Evolutionary conservation across 2,888 invertebrate genomes (phyloP).

Genomic region (Chaetoderma sp.): DNA sequence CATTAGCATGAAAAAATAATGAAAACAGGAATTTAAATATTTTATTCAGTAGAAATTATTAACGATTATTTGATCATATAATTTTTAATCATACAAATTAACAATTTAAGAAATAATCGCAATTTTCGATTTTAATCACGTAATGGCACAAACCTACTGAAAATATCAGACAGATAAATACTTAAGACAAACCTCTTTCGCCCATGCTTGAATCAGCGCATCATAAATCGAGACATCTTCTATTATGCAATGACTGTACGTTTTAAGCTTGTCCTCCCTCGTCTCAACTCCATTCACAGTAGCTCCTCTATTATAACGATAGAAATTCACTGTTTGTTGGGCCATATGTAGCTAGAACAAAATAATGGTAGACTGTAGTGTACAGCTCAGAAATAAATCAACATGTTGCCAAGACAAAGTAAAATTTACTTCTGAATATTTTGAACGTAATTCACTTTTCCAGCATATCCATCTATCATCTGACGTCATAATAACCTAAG

Average conservation of each 20-base stretch:
- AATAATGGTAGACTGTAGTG: not conserved
- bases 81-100: too few relatives aligned
- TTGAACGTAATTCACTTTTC: too few relatives aligned
- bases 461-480: too few relatives aligned
- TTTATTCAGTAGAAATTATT: not conserved
- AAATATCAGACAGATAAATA: not conserved
- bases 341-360: slow-evolving; percentile 33
- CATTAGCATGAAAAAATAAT: not conserved
- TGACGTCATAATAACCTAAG: too few relatives aligned
- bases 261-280: not conserved
- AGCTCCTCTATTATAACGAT: not conserved
- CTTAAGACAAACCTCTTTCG: slow-evolving; percentile 45
- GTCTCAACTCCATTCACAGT: too few relatives aligned
- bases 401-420: too few relatives aligned
- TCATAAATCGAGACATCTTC: slow-evolving; percentile 51
- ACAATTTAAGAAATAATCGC: too few relatives aligned
- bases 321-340: not conserved
- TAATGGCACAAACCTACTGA: not conserved
- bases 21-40: not conserved
- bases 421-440: too few relatives aligned
- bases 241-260: not conserved
- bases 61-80: too few relatives aligned
- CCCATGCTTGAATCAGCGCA: slow-evolving; percentile 49
- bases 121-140: too few relatives aligned
- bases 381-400: not conserved